Conservation (phyloP, 2,888 invertebrate genomes). For the Scaptomyza cyrtandrae region DNA sequence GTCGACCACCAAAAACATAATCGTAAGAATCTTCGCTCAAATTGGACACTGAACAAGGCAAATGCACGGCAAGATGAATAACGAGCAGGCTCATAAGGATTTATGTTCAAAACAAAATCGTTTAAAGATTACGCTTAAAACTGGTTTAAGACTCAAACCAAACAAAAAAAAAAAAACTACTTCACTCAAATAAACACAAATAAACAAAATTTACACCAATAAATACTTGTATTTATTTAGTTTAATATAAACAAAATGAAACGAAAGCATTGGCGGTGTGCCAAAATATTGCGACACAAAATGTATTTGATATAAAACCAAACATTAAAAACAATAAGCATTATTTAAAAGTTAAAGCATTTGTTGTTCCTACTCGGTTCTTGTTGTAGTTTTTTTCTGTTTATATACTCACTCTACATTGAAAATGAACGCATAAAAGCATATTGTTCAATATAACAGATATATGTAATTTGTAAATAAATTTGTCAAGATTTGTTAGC, state of each 20-base stretch:
- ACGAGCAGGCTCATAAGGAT: conserved; percentile 58
- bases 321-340: conserved; percentile 13
- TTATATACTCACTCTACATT: conserved; percentile 81
- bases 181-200: conserved; percentile 9
- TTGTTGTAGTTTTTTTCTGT: conserved; percentile 30
- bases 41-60: conserved; percentile 83
- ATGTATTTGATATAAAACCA: neutral
- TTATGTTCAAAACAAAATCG: conserved; percentile 37
- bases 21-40: conserved; percentile 85
- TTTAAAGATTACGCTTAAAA: conserved; percentile 34
- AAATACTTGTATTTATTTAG: neutral
- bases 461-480: conserved; percentile 71
- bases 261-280: conserved; percentile 40
- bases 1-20: conserved; percentile 85
- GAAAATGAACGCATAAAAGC: conserved; percentile 70
- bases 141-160: conserved; percentile 9
- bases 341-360: conserved; percentile 15
- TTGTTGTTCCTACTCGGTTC: conserved; percentile 30
- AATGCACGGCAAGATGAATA: conserved; percentile 44
- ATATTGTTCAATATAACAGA: conserved; percentile 32
- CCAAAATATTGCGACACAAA: conserved; percentile 40
- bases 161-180: conserved; percentile 2
- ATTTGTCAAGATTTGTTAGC: conserved; percentile 49
- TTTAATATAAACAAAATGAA: conserved; percentile 3
- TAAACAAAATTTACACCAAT: neutral